phyloP scores from a whole-genome alignment of 2,797 vertebrate genomes.

The Falco biarmicus region DNA sequence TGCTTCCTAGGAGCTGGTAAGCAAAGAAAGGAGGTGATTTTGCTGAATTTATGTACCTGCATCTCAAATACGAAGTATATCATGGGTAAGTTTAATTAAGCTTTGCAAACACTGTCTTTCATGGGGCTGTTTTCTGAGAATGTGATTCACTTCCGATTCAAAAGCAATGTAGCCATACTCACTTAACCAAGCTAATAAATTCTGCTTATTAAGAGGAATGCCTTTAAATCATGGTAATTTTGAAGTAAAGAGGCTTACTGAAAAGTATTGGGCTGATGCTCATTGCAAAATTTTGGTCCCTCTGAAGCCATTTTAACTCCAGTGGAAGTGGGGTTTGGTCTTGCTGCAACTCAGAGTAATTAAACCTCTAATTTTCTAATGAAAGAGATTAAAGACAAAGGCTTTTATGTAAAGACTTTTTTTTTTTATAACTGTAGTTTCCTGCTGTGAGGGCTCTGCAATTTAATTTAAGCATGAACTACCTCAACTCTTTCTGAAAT shows the following conservation, averaged over 20 bases:
- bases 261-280: background rate
- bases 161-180: background rate
- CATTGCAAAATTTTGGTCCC: background rate
- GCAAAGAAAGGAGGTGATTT: background rate
- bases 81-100: background rate
- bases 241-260: background rate
- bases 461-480: constrained; percentile 45
- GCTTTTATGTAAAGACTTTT: background rate
- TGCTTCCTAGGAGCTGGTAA: background rate
- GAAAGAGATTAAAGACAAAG: constrained; percentile 40
- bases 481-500: constrained; percentile 47
- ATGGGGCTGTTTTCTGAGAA: background rate
- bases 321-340: background rate
- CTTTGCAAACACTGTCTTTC: background rate
- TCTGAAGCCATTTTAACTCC: background rate
- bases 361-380: background rate
- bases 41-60: background rate
- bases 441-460: constrained; percentile 30
- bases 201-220: background rate
- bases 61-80: background rate
- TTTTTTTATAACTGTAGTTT: constrained; percentile 32
- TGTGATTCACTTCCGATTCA: background rate
- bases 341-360: background rate
- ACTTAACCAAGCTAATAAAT: background rate
- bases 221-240: background rate